Conservation (phyloP, 2,113 vertebrate species). For the Chaetops frenatus region DNA sequence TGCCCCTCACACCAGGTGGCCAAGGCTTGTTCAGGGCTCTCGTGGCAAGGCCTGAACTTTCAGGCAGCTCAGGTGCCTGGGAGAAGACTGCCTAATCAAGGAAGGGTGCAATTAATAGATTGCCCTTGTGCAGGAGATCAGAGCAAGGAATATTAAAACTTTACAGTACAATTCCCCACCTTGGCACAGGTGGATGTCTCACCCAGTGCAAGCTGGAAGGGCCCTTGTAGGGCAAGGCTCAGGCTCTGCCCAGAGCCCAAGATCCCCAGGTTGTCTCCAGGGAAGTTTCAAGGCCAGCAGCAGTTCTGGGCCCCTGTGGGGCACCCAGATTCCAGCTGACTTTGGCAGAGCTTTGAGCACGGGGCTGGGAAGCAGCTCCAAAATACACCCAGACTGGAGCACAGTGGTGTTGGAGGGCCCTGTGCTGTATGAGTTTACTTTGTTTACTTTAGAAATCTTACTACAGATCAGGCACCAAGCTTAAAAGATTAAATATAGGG, state of each 20-base stretch:
- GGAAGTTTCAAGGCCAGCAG: background rate
- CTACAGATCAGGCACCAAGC: background rate
- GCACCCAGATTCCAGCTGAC: background rate
- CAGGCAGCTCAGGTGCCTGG: background rate
- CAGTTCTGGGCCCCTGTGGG: background rate
- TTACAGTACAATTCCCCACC: background rate
- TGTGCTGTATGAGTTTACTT: background rate
- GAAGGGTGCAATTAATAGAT: background rate
- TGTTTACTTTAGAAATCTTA: background rate
- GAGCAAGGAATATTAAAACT: background rate
- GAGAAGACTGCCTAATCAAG: background rate
- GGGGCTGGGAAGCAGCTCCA: background rate
- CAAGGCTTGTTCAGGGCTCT: background rate
- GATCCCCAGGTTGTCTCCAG: background rate
- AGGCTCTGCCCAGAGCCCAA: background rate
- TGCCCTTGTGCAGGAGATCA: background rate
- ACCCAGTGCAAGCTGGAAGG: background rate
- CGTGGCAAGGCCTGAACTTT: background rate
- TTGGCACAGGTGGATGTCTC: background rate
- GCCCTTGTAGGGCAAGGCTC: background rate
- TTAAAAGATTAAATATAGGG: background rate
- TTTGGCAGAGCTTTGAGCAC: accelerated
- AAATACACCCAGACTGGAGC: background rate
- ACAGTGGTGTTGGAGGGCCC: background rate
- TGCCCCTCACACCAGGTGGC: accelerated